Evolutionary conservation across 2,797 vertebrate species (phyloP).

Genomic region (Decapterus maruadsi): DNA sequence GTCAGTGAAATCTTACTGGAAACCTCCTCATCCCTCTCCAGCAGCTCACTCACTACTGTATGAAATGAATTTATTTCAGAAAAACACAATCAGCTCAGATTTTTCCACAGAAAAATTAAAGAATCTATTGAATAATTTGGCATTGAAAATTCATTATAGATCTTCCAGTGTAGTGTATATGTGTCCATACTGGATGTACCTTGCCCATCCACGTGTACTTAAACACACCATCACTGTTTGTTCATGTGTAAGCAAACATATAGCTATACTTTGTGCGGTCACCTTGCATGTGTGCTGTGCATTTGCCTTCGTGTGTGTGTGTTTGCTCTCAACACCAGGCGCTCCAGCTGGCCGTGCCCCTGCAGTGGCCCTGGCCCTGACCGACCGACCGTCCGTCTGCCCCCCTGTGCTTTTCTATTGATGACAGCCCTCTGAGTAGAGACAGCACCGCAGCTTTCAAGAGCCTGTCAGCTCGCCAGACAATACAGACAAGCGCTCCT

Average conservation of each 20-base stretch:
- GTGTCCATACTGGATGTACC: not conserved
- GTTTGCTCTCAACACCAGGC: slow-evolving; percentile 52
- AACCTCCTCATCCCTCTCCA: not conserved
- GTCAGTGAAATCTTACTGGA: not conserved
- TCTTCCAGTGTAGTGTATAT: not conserved
- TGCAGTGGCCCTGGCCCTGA: slow-evolving; percentile 48
- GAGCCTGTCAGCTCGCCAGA: slow-evolving; percentile 55
- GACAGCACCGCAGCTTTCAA: slow-evolving; percentile 50
- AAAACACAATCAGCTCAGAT: no score
- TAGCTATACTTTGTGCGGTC: slow-evolving; percentile 15
- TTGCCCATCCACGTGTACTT: slow-evolving; percentile 18
- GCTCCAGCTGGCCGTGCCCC: slow-evolving; percentile 62
- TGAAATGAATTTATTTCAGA: no score
- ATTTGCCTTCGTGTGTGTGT: not conserved
- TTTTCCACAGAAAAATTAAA: no score
- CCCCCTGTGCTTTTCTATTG: slow-evolving; percentile 49
- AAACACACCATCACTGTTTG: not conserved
- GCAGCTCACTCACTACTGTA: not conserved
- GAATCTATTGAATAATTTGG: no score
- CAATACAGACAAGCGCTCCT: slow-evolving; percentile 62
- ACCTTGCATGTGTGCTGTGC: not conserved
- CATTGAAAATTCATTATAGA: no score
- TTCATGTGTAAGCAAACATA: slow-evolving; percentile 21
- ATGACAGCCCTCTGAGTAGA: slow-evolving; percentile 60
- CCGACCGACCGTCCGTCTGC: slow-evolving; percentile 7